Conservation (phyloP, 2,888 invertebrate genomes). For the Hartigia nigra region DNA sequence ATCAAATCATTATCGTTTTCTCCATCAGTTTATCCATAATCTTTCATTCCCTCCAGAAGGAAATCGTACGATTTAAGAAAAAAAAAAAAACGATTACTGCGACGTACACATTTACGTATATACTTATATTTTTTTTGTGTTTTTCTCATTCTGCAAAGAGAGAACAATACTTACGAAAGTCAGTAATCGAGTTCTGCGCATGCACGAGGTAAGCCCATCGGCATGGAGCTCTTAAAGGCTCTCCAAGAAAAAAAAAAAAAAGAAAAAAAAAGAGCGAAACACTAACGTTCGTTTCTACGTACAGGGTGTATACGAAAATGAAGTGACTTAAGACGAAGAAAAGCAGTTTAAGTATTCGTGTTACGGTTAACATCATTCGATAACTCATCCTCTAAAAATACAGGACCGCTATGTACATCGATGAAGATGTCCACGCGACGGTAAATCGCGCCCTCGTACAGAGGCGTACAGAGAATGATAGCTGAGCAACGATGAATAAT, state of each 20-base stretch:
- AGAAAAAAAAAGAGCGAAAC: background rate
- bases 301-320: too few relatives aligned
- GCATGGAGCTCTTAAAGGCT: background rate
- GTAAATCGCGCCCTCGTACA: background rate
- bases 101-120: background rate
- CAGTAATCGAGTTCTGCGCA: background rate
- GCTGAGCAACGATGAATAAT: background rate
- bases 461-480: background rate
- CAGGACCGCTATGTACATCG: slow-evolving; percentile 32
- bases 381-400: slow-evolving; percentile 26
- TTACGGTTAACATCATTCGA: slow-evolving; percentile 9
- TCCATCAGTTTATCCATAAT: background rate
- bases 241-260: background rate
- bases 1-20: slow-evolving; percentile 20
- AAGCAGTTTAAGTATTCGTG: slow-evolving; percentile 18
- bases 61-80: background rate
- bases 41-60: background rate
- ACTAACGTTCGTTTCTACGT: background rate
- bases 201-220: background rate
- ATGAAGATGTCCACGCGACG: slow-evolving; percentile 11
- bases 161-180: background rate
- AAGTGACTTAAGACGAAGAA: slow-evolving; percentile 9
- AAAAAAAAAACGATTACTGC: background rate
- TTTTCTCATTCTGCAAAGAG: background rate
- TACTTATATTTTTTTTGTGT: background rate